Base-by-base conservation (phyloP, 1,140 invertebrate genomes). In the Caenorhabditis brenneri region DNA sequence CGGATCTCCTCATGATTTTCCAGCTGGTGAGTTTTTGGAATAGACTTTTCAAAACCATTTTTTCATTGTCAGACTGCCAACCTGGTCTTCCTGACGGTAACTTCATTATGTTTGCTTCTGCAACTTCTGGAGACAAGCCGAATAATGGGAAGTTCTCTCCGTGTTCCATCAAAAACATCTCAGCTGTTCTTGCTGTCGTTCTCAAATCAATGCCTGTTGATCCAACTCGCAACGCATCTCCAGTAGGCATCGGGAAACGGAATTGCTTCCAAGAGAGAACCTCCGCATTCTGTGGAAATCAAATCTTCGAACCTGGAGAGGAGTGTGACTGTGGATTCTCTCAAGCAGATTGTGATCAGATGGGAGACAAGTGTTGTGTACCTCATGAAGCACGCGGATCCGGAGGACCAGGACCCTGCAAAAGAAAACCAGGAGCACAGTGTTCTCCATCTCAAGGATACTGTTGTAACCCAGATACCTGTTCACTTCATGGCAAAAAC, bases 211-310 rank as follows among this genome's bases (percentile, higher is more conserved):
- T 82, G 16, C 87, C 87, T 9, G 86, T 89, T 16, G 88, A 92
- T 85, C 91, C 91, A 7, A 81, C 84, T 19, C 60, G 84, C 3
- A 86, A 83, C 95, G 60, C 65, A 4, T 29, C 98, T n/a, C 86
- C 92, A 27, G 91, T 91, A 46, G 93, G 95, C 86, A 95, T 95
- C 53, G 94, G 95, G 86, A 99, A 99, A 91, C 92, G 94, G n/a
- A 97, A 99, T 92, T 99, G 97, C 91, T 98, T 99, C 91, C 93
- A 93, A 92, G 95, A 94, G 33, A 95, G 95, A 80, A 94, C 94
- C 83, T 96, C 95, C 83, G 95, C 97, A 31, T 99, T 99, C 93
- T 99, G 97, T 92, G 97, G 97, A 19, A 99, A 99, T 91, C 97
- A 97, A 92, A 98, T 99, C 89, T 96, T 97, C 0, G 97, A 99